Evolutionary conservation across 2,797 vertebrate genomes (phyloP).

Genomic region (Sandelia bainsii): DNA sequence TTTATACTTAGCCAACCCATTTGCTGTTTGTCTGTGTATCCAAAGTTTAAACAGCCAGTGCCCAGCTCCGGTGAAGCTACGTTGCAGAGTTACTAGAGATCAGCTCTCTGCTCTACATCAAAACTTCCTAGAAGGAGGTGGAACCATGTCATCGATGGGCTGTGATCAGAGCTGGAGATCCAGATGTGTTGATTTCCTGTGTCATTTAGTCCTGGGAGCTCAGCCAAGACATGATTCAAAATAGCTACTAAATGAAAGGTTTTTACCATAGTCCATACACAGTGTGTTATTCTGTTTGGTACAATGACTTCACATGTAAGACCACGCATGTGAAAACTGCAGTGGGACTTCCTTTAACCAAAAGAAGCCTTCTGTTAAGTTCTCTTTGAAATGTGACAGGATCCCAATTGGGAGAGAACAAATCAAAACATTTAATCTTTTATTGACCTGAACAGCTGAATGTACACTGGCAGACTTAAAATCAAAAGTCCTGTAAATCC

Average conservation of each 20-base stretch:
- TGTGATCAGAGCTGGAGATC: slow-evolving; percentile 28
- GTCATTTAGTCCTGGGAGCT: slow-evolving; percentile 34
- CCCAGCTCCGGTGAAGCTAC: slow-evolving; percentile 14
- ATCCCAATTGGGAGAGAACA: neutral
- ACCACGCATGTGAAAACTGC: neutral
- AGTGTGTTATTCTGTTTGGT: slow-evolving; percentile 11
- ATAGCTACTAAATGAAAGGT: slow-evolving; percentile 15
- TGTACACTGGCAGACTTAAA: slow-evolving; percentile 3
- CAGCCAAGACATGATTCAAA: slow-evolving; percentile 36
- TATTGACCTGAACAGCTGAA: slow-evolving; percentile 23
- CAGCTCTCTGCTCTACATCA: slow-evolving; percentile 36
- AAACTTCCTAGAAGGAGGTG: slow-evolving; percentile 38
- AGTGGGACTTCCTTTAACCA: no score
- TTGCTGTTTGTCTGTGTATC: slow-evolving; percentile 44
- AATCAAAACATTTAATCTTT: slow-evolving; percentile 8
- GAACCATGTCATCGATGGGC: slow-evolving; percentile 33
- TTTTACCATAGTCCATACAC: slow-evolving; percentile 9
- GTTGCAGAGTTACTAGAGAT: slow-evolving; percentile 41
- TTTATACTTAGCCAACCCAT: slow-evolving; percentile 53
- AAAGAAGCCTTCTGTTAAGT: neutral
- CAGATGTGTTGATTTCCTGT: slow-evolving; percentile 58
- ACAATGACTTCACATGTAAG: slow-evolving; percentile 3
- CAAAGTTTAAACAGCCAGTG: slow-evolving; percentile 43
- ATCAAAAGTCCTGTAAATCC: slow-evolving; percentile 15
- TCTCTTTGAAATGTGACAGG: slow-evolving; percentile 1